phyloP scores from a whole-genome alignment of 2,113 vertebrate species.

The Cinclus cinclus region DNA sequence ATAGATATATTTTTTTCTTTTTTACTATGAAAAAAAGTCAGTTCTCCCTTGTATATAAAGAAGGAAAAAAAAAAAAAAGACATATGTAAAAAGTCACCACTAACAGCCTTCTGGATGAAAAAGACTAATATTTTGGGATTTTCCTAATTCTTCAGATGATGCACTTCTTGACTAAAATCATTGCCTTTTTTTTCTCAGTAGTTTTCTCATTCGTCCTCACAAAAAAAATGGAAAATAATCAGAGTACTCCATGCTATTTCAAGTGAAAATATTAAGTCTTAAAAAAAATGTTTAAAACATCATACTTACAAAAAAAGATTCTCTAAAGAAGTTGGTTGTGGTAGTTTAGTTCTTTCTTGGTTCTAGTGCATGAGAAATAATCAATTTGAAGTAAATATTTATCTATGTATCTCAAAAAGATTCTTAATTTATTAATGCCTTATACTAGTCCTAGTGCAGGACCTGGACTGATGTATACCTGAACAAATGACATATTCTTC shows the following conservation, averaged over 20 bases:
- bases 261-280: background rate
- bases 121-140: background rate
- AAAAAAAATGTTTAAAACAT: background rate
- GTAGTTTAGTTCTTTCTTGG: background rate
- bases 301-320: background rate
- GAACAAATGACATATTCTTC: background rate
- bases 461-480: background rate
- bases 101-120: background rate
- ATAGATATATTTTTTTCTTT: background rate
- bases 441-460: background rate
- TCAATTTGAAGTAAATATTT: background rate
- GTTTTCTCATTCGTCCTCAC: background rate
- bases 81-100: background rate
- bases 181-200: background rate
- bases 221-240: background rate
- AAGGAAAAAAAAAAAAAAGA: background rate
- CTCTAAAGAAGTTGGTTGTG: background rate
- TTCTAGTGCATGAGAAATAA: background rate
- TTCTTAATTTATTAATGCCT: background rate
- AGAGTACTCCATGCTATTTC: background rate
- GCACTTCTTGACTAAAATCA: background rate
- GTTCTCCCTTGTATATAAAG: background rate
- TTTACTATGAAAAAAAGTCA: background rate
- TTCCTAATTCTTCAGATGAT: background rate
- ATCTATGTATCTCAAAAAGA: background rate